Conservation (phyloP, 2,797 vertebrate genomes). For the Mycteria americana region DNA sequence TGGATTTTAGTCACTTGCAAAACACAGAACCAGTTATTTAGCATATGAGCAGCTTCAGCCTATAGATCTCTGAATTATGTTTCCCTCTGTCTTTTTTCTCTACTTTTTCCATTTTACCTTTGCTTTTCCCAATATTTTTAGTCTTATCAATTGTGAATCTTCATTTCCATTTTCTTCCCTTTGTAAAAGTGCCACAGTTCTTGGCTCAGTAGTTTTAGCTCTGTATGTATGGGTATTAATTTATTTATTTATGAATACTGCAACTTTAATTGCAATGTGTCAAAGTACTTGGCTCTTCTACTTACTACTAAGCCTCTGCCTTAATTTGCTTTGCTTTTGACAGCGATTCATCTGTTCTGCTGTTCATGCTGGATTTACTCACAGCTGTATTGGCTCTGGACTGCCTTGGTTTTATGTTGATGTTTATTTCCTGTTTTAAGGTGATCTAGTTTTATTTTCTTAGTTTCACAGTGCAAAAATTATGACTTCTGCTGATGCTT, state of each 20-base stretch:
- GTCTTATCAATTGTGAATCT: not conserved
- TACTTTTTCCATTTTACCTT: not conserved
- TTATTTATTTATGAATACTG: not conserved
- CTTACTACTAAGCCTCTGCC: not conserved
- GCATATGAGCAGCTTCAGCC: not conserved
- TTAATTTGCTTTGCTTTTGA: not conserved
- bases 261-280: not conserved
- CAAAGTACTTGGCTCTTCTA: not conserved
- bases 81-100: not conserved
- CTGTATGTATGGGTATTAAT: not conserved
- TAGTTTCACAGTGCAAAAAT: not conserved
- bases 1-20: not conserved
- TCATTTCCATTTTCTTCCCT: not conserved
- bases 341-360: not conserved
- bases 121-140: not conserved
- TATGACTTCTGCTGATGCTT: not conserved
- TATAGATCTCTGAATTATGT: not conserved
- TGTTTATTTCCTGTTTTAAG: not conserved
- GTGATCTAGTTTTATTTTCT: not conserved
- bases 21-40: not conserved
- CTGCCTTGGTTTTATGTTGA: not conserved
- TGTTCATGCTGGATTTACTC: not conserved
- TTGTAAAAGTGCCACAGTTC: not conserved
- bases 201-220: not conserved
- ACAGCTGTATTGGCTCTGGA: not conserved